phyloP scores from a whole-genome alignment of 1,140 invertebrate genomes.

The Spodoptera litura region DNA sequence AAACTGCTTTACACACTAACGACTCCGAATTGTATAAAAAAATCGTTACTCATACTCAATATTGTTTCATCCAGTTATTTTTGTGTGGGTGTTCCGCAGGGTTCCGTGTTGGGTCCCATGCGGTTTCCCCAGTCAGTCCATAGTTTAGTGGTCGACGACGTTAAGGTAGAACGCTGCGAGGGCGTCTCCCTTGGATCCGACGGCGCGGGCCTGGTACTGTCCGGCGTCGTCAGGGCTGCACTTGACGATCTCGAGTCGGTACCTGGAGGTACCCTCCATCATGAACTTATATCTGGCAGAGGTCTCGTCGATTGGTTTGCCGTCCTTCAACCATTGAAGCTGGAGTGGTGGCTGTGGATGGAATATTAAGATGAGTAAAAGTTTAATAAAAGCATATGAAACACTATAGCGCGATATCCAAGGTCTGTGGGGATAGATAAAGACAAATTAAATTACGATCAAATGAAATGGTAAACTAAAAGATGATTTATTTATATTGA shows the following conservation, averaged over 20 bases:
- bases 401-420: too few relatives aligned
- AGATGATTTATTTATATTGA: too few relatives aligned
- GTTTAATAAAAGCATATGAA: not conserved
- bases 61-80: conserved; percentile 55
- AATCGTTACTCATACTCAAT: conserved; percentile 73
- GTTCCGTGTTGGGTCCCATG: conserved; percentile 59
- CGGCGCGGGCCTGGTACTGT: conserved; percentile 95
- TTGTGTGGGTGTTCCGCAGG: conserved; percentile 62
- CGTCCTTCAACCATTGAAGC: conserved; percentile 95
- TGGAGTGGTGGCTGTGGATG: conserved; percentile 85
- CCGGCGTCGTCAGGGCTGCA: conserved; percentile 93
- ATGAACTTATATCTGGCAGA: conserved; percentile 93
- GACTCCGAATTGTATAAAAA: conserved; percentile 83
- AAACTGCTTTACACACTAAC: conserved; percentile 76
- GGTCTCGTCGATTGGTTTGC: conserved; percentile 92
- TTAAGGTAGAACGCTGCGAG: conserved; percentile 95
- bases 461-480: too few relatives aligned
- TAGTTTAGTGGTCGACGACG: conserved; percentile 86
- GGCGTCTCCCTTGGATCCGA: conserved; percentile 93
- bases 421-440: too few relatives aligned
- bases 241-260: conserved; percentile 91
- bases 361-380: conserved; percentile 30
- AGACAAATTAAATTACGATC: too few relatives aligned
- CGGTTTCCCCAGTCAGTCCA: conserved; percentile 63
- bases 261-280: conserved; percentile 91